These are phyloP conservation scores for Bembecia ichneumoniformis DNA, from an alignment of 2,888 invertebrate species.

Conservation along the genomic window DNA sequence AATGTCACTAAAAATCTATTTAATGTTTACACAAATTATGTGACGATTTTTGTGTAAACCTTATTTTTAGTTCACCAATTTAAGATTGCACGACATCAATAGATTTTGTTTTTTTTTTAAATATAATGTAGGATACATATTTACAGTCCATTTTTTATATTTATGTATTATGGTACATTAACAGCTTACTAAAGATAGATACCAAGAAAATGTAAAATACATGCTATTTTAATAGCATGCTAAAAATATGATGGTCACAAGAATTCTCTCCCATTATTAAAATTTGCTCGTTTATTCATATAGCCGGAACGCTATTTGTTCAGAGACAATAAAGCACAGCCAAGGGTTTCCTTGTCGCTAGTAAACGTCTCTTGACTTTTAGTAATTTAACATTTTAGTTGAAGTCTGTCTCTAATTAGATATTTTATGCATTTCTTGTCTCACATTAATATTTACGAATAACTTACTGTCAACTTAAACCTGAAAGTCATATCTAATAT, in stretches of 20 bases:
- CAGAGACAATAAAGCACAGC: constrained; percentile 6
- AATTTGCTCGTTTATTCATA: not conserved
- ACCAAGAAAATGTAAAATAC: too few species aligned
- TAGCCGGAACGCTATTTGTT: not conserved
- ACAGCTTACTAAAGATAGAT: too few species aligned
- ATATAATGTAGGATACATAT: too few species aligned
- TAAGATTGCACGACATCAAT: too few species aligned
- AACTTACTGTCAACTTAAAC: not conserved
- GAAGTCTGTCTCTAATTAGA: not conserved
- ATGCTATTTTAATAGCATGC: too few species aligned
- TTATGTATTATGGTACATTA: too few species aligned
- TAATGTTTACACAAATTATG: too few species aligned
- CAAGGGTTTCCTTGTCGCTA: constrained; percentile 14
- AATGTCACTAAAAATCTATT: too few species aligned
- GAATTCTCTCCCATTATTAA: not conserved
- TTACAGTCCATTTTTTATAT: too few species aligned
- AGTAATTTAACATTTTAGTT: constrained; percentile 15
- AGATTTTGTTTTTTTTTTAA: too few species aligned
- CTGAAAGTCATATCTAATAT: not conserved
- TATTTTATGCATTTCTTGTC: not conserved
- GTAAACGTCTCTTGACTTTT: constrained; percentile 20
- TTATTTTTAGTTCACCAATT: too few species aligned
- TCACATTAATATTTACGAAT: not conserved
- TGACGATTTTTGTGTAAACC: too few species aligned
- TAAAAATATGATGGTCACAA: not conserved